Base-by-base conservation (phyloP, 2,113 vertebrate species). In the Takifugu flavidus region DNA sequence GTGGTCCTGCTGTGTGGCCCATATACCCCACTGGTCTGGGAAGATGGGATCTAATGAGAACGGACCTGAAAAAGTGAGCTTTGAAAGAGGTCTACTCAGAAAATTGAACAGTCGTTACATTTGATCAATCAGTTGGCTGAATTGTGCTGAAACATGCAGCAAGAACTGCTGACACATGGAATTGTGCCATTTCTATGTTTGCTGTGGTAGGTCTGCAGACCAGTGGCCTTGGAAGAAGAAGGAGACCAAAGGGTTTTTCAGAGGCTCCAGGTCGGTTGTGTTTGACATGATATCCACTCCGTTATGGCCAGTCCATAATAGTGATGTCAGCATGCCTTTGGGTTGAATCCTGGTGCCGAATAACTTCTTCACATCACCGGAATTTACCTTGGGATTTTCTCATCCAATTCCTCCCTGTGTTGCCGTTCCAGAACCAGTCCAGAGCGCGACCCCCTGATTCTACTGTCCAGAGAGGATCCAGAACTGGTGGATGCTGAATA, bases 1-100 rank as follows among this genome's bases (percentile, higher is more conserved):
- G 97, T 6, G 97, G 97, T 6, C 97, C 97, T 2, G 97, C 97
- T 26, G 95, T 99, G 74, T 99, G 96, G 97, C 97, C 97, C 49
- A 96, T 99, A 79, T 98, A 99, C 62, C 97, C 97, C 34, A 95
- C 93, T 4, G 97, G 97, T 62, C 90, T 99, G 57, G 97, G 97
- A 27, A 92, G 97, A 62, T 99, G 97, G 97, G 97, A 99, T 72
- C 91, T 98, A 53, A 96, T 99, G 93, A 95, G 94, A 78, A 91
- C 94, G 15, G 93, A 96, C 27, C 91, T 99, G 51, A 74, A 86
- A 86, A 94, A 89, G 97, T 98, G 88, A 4, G 55, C 0, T 13
- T 25, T 25, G 1, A 25, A 7, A 15, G 27, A 27, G 7, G 12
- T 14, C 25, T 44, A 14, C 3, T 31, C 29, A 31, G 29, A 4